Conservation (phyloP, 2,888 invertebrate species). For the Cephus pulcher region DNA sequence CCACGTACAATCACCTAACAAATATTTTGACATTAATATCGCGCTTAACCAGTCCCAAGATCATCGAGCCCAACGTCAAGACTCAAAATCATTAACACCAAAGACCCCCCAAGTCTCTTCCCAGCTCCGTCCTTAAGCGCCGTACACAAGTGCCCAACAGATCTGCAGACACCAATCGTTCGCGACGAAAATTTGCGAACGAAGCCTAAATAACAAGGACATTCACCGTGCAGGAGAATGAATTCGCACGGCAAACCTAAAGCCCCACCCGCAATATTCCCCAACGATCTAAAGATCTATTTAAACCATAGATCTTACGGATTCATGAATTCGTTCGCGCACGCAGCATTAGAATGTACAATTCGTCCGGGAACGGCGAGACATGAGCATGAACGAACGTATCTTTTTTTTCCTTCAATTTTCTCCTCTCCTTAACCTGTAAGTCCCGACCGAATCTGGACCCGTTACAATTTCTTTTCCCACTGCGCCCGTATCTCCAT, state of each 20-base stretch:
- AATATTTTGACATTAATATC: too few species aligned
- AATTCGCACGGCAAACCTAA: neutral
- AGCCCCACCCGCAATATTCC: neutral
- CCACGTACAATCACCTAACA: too few species aligned
- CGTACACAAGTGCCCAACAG: too few species aligned
- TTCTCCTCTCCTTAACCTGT: neutral
- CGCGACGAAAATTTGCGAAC: neutral
- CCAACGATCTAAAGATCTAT: neutral
- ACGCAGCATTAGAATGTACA: neutral
- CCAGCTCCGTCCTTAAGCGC: too few species aligned
- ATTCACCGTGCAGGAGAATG: neutral
- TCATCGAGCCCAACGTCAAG: too few species aligned
- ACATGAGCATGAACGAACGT: neutral
- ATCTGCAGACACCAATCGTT: rapidly evolving
- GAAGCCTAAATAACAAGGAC: neutral
- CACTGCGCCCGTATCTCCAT: neutral
- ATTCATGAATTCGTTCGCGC: neutral
- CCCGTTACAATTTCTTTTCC: neutral
- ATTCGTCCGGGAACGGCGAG: neutral
- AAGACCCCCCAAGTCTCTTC: too few species aligned
- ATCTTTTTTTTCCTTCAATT: neutral
- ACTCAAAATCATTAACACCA: too few species aligned
- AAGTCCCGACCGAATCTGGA: neutral
- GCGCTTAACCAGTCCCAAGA: too few species aligned
- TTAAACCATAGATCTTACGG: neutral